Base-by-base conservation (phyloP, 2,797 vertebrate genomes). In the Sebastes alutus region DNA sequence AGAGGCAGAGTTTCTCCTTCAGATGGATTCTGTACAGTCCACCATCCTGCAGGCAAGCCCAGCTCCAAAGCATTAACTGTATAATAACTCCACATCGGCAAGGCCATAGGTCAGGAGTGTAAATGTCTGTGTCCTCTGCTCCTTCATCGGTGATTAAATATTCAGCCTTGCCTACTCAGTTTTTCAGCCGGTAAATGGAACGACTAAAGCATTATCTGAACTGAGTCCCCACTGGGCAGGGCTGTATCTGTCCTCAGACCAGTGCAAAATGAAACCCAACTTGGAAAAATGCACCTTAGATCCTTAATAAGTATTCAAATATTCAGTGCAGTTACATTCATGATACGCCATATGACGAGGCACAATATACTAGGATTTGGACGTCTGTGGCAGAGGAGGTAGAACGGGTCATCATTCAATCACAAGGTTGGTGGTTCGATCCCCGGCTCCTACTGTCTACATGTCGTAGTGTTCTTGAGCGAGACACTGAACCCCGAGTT, bases 1-100 rank as follows among this genome's bases (percentile, higher is more conserved):
- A 76, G 68, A 75, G 64, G 52, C 59, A 76, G 61, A 76, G 49
- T 77, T 75, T 88, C 68, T 76, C 71, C 71, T 80, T 89, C 66
- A 66, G 49, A 86, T 54, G 60, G 70, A 80, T 77, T 71, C 64
- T 59, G 62, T 65, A 35, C 67, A 68, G 55, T 59, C 55, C 38
- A 46, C 70, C 71, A 72, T 78, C 80, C 84, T 66, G 65, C 65
- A 85, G 49, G 67, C 54, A 30, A 64, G 55, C 30, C 55, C 38
- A 25, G 29, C 52, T 70, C 70, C 35, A 62, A 75, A 75, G 72
- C 49, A 58, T 82, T 69, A 84, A 67, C 72, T 59, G 75, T 58
- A 62, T 59, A 78, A 88, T 80, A 82, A 88, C 62, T 73, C n/a
- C 33, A 70, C 38, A 74, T 71, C 66, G 77, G 56, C 71, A 71